phyloP scores from a whole-genome alignment of 2,888 invertebrate species.

The Andrena haemorrhoa region DNA sequence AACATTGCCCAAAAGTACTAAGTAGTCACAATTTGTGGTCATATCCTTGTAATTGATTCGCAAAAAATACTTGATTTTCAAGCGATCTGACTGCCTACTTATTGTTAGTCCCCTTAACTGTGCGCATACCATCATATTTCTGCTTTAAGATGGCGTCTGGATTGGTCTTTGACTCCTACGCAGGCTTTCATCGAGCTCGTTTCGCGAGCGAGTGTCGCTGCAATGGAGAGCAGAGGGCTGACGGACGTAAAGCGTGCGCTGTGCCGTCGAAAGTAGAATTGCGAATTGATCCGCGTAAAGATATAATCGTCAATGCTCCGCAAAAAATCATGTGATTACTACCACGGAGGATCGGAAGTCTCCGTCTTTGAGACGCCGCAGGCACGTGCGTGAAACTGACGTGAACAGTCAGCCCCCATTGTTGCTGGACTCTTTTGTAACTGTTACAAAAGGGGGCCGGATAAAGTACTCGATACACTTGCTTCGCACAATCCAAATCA shows the following conservation, averaged over 20 bases:
- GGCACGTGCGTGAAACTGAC: conserved; percentile 59
- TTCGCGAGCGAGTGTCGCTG: conserved; percentile 8
- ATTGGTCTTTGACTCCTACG: neutral
- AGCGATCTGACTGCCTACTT: too few relatives aligned
- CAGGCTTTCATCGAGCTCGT: conserved; percentile 1
- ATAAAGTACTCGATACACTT: conserved; percentile 65
- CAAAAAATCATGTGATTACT: conserved; percentile 36
- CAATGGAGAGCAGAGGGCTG: neutral
- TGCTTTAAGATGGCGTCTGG: too few relatives aligned
- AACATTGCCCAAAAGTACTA: too few relatives aligned
- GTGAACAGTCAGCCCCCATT: conserved; percentile 43
- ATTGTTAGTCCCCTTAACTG: too few relatives aligned
- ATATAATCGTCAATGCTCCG: conserved; percentile 28
- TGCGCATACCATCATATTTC: neutral
- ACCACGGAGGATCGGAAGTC: conserved; percentile 39
- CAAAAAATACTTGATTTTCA: too few relatives aligned
- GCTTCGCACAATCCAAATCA: conserved; percentile 46
- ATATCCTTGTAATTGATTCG: too few relatives aligned
- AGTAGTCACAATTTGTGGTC: too few relatives aligned
- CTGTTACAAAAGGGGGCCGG: conserved; percentile 55
- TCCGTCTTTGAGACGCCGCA: conserved; percentile 25
- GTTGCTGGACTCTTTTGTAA: conserved; percentile 56
- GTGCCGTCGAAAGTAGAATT: neutral
- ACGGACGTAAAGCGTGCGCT: neutral
- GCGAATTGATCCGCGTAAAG: conserved; percentile 24